Conservation (phyloP, 2,888 invertebrate genomes). For the Leptopilina syphax region DNA sequence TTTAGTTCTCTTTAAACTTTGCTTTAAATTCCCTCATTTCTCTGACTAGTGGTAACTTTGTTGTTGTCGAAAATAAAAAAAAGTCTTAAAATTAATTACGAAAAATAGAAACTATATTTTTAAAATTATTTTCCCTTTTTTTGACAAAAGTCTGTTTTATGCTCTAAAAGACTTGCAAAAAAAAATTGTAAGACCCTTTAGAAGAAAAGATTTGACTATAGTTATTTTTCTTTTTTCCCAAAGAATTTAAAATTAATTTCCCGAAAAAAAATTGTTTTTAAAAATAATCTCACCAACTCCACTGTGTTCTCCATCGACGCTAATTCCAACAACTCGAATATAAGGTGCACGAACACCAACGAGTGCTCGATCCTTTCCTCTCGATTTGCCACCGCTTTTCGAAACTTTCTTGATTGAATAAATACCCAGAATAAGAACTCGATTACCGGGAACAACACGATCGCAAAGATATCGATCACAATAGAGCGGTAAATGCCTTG, state of each 20-base stretch:
- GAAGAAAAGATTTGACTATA: too few species aligned
- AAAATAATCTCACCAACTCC: conserved; percentile 79
- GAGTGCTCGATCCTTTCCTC: conserved; percentile 86
- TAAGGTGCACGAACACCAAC: conserved; percentile 97
- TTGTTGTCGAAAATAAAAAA: too few species aligned
- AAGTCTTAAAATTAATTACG: too few species aligned
- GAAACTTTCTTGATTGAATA: conserved; percentile 95
- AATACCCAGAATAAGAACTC: conserved; percentile 95
- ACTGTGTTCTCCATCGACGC: conserved; percentile 88
- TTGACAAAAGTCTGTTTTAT: background rate
- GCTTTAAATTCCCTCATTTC: too few species aligned
- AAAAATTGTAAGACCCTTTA: background rate
- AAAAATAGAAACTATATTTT: too few species aligned
- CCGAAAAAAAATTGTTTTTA: background rate
- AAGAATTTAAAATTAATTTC: too few species aligned
- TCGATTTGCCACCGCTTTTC: conserved; percentile 81
- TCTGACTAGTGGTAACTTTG: too few species aligned
- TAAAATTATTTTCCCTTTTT: too few species aligned
- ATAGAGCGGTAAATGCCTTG: conserved; percentile 95
- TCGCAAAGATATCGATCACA: conserved; percentile 97
- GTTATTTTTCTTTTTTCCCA: too few species aligned
- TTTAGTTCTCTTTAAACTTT: too few species aligned
- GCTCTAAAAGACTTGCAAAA: too few species aligned
- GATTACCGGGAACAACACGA: conserved; percentile 96
- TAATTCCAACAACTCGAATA: conserved; percentile 94